These are phyloP conservation scores for Aplocera efformata DNA, from an alignment of 2,888 invertebrate genomes.

Conservation along the genomic window DNA sequence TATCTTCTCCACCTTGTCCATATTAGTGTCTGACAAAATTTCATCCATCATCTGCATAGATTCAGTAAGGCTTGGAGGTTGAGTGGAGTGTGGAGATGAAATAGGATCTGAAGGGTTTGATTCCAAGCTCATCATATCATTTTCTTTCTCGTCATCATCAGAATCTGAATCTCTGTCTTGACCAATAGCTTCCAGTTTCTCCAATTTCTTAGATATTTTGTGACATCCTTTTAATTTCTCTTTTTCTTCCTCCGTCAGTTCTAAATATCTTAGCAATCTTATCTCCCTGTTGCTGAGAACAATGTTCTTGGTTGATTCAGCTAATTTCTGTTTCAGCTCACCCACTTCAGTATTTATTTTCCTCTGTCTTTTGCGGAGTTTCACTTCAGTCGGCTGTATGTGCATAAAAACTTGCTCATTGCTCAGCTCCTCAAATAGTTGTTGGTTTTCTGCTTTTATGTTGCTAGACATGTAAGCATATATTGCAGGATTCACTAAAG, in stretches of 20 bases:
- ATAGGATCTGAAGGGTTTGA: conserved; percentile 89
- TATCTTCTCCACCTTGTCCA: conserved; percentile 92
- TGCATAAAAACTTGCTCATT: conserved; percentile 93
- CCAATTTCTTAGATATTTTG: conserved; percentile 95
- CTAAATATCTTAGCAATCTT: conserved; percentile 91
- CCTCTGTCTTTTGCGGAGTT: conserved; percentile 91
- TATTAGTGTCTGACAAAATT: conserved; percentile 88
- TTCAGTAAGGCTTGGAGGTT: conserved; percentile 91
- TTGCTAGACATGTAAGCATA: conserved; percentile 85
- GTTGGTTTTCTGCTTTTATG: conserved; percentile 85
- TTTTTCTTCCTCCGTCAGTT: conserved; percentile 94
- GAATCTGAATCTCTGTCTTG: conserved; percentile 89
- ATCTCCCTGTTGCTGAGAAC: conserved; percentile 96
- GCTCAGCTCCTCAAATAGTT: conserved; percentile 90
- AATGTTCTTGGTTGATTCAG: conserved; percentile 90
- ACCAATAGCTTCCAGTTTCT: conserved; percentile 90
- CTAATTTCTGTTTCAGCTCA: conserved; percentile 90
- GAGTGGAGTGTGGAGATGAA: conserved; percentile 87
- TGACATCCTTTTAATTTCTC: conserved; percentile 94
- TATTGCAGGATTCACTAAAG: conserved; percentile 91
- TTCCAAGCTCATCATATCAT: conserved; percentile 90
- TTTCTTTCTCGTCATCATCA: conserved; percentile 85
- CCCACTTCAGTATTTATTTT: conserved; percentile 95
- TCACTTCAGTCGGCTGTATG: conserved; percentile 92
- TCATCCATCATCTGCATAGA: conserved; percentile 95